Percentiles rank a stretch among this genome's conserved stretches.
phyloP scores from a whole-genome alignment of 1,140 invertebrate species.

The Dermatophagoides farinae region DNA sequence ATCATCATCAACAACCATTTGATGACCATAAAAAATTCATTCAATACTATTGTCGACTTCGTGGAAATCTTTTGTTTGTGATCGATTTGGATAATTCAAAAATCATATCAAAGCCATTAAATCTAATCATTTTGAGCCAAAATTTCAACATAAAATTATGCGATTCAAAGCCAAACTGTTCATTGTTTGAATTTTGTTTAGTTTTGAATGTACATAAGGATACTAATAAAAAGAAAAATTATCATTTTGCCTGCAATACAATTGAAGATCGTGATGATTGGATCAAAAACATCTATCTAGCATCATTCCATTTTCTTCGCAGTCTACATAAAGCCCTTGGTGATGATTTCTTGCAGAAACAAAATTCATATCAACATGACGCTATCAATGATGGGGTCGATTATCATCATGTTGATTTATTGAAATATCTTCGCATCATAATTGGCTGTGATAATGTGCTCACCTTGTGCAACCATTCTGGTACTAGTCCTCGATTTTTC shows the following conservation, averaged over 20 bases:
- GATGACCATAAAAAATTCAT: too few species aligned
- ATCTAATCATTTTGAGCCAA: neutral
- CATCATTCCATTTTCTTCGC: constrained; percentile 61
- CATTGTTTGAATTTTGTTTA: neutral
- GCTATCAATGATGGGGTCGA: neutral
- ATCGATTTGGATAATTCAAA: neutral
- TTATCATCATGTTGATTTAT: neutral
- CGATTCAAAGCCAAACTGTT: neutral
- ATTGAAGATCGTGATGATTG: constrained; percentile 52
- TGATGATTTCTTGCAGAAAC: neutral
- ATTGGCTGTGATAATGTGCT: neutral
- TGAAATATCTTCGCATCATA: neutral
- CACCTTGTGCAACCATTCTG: neutral
- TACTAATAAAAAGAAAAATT: neutral
- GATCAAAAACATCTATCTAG: constrained; percentile 60
- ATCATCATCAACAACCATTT: too few species aligned
- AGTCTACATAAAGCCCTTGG: constrained; percentile 25
- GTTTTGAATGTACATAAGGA: neutral
- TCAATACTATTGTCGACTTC: constrained; percentile 59
- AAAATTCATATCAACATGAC: neutral
- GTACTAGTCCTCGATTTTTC: neutral
- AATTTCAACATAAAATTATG: neutral
- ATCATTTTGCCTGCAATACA: neutral
- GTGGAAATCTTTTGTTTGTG: constrained; percentile 67
- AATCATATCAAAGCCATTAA: neutral